Conservation (phyloP, 2,888 invertebrate species). For the Idaea dimidiata region DNA sequence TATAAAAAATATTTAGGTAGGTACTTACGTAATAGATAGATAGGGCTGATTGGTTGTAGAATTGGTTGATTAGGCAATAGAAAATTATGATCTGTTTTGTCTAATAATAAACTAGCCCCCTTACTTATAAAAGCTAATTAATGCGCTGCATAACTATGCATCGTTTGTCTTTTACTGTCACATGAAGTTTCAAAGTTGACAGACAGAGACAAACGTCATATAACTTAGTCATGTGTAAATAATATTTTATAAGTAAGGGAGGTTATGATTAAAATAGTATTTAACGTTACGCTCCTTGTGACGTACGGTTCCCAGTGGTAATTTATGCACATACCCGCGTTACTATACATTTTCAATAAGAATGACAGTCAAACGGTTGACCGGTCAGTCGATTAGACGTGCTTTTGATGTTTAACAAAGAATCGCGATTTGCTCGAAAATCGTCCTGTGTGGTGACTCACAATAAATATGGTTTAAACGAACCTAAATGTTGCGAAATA, state of each 20-base stretch:
- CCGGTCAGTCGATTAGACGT: constrained; percentile 30
- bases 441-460: constrained; percentile 13
- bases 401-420: constrained; percentile 27
- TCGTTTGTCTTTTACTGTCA: no score
- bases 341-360: constrained; percentile 33
- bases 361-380: constrained; percentile 33
- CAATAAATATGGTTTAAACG: not conserved
- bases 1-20: no score
- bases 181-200: no score
- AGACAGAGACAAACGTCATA: no score
- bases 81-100: no score
- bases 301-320: constrained; percentile 28
- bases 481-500: not conserved
- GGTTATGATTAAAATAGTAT: not conserved
- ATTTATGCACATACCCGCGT: constrained; percentile 44
- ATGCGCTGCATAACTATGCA: no score
- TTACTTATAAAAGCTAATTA: no score
- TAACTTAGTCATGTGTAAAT: no score
- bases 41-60: no score
- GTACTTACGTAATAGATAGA: no score
- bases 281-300: constrained; percentile 8
- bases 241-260: not conserved
- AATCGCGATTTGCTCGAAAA: constrained; percentile 12
- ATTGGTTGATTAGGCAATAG: no score
- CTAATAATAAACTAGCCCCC: no score